Evolutionary conservation across 2,797 vertebrate genomes (phyloP).

Genomic region (Naso thynnoides): DNA sequence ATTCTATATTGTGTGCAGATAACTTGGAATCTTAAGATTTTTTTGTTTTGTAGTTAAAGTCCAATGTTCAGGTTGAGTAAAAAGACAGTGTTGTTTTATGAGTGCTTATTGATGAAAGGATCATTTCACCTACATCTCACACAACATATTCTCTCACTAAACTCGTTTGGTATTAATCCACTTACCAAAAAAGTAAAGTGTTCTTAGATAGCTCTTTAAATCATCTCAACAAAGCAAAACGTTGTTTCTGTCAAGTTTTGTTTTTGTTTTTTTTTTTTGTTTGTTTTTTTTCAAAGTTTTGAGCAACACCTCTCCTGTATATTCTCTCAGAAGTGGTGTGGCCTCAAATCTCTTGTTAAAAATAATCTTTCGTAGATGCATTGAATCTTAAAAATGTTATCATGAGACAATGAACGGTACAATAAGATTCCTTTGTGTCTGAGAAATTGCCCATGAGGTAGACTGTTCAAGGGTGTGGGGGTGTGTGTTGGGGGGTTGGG

Average conservation of each 20-base stretch:
- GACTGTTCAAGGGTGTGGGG: neutral
- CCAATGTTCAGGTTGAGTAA: neutral
- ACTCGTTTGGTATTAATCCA: neutral
- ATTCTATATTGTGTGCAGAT: neutral
- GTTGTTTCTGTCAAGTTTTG: too few relatives aligned
- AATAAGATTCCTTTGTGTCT: constrained; percentile 61
- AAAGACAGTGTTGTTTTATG: neutral
- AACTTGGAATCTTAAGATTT: neutral
- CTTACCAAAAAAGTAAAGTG: neutral
- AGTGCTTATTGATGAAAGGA: neutral
- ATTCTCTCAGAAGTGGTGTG: neutral
- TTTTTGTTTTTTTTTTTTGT: too few relatives aligned
- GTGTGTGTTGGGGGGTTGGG: neutral
- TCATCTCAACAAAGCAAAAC: too few relatives aligned
- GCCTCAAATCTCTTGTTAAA: neutral
- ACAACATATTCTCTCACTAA: neutral
- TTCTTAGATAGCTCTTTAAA: too few relatives aligned
- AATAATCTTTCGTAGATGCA: too few relatives aligned
- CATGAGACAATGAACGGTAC: neutral
- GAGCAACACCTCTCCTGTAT: neutral
- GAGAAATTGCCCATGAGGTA: constrained; percentile 33
- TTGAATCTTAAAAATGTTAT: neutral
- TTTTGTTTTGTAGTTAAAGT: neutral
- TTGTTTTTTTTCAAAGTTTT: too few relatives aligned
- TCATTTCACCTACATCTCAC: neutral